Base-by-base conservation (phyloP, 2,888 invertebrate species). In the Chymomyza caudatula region DNA sequence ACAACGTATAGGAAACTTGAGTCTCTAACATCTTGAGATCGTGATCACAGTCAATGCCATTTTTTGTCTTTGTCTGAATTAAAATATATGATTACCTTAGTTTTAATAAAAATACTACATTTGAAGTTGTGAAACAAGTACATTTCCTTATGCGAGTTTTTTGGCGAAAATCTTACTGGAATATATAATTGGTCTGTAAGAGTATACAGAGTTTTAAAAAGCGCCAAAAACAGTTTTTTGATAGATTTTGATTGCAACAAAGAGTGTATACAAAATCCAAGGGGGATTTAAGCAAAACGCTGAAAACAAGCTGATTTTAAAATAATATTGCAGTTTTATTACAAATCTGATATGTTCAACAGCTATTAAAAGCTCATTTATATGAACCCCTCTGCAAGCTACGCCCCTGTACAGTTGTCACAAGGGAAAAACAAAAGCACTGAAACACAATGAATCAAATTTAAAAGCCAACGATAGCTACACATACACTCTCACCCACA, bases 391-490 rank as follows among this genome's bases (percentile, higher is more conserved):
- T 5, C 17, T 19, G 47, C 2, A 15, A 47, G 47, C 15, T 47
- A 11, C 25, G 42, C 63, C 65, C 23, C 42, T 69, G 69, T 57
- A 55, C 60, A 61, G 44, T 47, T 61, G 65, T 57, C 59, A 47
- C 47, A 66, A 65, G 57, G 69, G 59, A 68, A 66, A 57, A 60
- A 64, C 63, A 81, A 67, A 63, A 71, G 67, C 73, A 74, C 69
- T 65, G 64, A 51, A 74, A 67, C 79, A 68, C 78, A 86, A 71
- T 69, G 71, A 80, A 75, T 67, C 69, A 67, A 83, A 84, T 80
- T 80, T 85, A 84, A 80, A 81, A 86, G 78, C 78, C 69, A 66
- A 63, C 52, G 70, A 69, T 70, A 73, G 67, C 78, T 67, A 63
- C 29, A 37, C 11, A 47, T 51, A 63, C 42, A 65, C 66, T n/a